Evolutionary conservation across 1,140 invertebrate species (phyloP), one percentile per base, ranked within the genome.

Genomic region (Drosophila yakuba): DNA sequence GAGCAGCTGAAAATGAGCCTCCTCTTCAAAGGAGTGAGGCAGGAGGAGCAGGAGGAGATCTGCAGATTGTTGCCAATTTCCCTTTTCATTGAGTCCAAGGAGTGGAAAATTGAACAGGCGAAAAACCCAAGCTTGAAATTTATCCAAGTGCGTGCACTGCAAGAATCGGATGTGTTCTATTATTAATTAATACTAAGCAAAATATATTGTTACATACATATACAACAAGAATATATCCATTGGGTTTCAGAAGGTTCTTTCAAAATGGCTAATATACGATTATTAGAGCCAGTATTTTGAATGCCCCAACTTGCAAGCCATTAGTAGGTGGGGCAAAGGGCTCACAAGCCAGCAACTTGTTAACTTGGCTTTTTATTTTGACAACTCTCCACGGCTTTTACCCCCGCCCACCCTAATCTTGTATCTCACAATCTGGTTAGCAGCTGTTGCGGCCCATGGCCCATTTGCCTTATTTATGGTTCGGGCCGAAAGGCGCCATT

Each of bases 291-390:
- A 2, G 28, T 2, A 32, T 32, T 32, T 32, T 8, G 28, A 32
- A 32, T 32, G 8, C 28, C 6, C 28, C 28, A 32, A 32, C 7
- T 32, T 8, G 7, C 4, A 41, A 28, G 8, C n/a, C n/a, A 12
- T 56, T 41, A 20, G 5, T 23, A 32, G 52, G 8, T 36, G 32
- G 44, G 47, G 44, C 25, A 41, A 45, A 32, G 3, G 64, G 64
- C 60, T 74, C 48, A 67, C 72, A 68, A 79, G 62, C 51, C 75
- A 76, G 78, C 79, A 73, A 86, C 83, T 86, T 86, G 83, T 88
- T 86, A 82, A 86, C 82, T 86, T 88, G 73, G 78, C 79, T 86
- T 86, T 85, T 86, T 86, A 88, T 86, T 85, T 86, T 64, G 63
- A 64, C 44, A 75, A 75, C 54, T 35, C 36, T n/a, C 35, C 15